Conservation (phyloP, 1,140 invertebrate genomes). For the Philaenus spumarius region DNA sequence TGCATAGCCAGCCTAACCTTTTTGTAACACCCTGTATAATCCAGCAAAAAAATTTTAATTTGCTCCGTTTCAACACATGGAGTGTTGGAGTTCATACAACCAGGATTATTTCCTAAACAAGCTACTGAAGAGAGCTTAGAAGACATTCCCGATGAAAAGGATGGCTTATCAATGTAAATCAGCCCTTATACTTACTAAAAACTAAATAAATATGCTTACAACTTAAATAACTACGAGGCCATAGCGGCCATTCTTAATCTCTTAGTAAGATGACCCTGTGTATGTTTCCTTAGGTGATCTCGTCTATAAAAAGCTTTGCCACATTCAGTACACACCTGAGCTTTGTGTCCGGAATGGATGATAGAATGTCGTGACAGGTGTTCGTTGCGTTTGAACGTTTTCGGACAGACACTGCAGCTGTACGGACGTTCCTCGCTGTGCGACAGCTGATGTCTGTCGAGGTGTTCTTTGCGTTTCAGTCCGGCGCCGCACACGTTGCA, state of each 20-base stretch:
- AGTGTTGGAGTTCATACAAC: no score
- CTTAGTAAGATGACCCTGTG: conserved; percentile 31
- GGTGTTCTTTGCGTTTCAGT: conserved; percentile 50
- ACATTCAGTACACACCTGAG: conserved; percentile 77
- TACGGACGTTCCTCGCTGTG: conserved; percentile 44
- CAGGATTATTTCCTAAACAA: no score
- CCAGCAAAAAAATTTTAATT: no score
- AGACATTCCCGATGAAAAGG: no score
- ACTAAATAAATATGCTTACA: no score
- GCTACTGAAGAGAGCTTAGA: no score
- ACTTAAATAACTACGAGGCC: not conserved
- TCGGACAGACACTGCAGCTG: conserved; percentile 74
- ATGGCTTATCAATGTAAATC: no score
- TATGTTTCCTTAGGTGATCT: conserved; percentile 58
- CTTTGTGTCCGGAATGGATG: conserved; percentile 78
- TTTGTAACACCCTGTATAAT: no score
- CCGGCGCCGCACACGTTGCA: conserved; percentile 81
- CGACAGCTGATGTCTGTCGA: conserved; percentile 36
- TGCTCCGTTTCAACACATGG: no score
- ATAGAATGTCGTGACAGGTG: conserved; percentile 77
- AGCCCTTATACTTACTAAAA: no score
- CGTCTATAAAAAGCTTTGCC: conserved; percentile 71
- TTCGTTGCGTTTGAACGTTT: conserved; percentile 80
- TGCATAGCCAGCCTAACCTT: no score
- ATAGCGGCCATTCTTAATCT: not conserved